Percentiles rank a stretch among this genome's conserved stretches.
Conservation (phyloP, 2,888 invertebrate genomes). For the Phengaris arion region DNA sequence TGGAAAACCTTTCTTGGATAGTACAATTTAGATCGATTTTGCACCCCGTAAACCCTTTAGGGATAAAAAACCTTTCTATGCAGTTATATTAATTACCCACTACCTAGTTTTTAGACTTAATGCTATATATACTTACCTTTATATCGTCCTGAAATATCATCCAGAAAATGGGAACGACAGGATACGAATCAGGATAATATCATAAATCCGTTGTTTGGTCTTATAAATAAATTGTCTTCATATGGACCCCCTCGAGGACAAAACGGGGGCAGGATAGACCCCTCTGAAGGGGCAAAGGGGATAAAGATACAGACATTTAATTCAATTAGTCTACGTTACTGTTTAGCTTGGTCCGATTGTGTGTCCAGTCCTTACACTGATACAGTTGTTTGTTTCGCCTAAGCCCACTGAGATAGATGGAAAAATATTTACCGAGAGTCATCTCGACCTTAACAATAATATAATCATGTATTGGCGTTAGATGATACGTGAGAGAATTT, state of each 20-base stretch:
- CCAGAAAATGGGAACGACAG: neutral
- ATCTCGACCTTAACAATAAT: no score
- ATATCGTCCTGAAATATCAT: neutral
- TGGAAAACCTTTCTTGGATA: no score
- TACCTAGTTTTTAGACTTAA: no score
- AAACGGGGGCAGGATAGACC: neutral
- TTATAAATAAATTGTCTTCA: neutral
- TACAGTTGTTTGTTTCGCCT: neutral
- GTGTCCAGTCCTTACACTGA: neutral
- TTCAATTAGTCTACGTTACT: neutral
- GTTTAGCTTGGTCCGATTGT: neutral
- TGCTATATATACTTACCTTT: no score
- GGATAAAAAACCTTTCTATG: no score
- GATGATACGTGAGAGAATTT: no score
- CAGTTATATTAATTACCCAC: no score
- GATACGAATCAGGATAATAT: neutral
- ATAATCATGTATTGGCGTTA: no score
- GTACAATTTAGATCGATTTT: no score
- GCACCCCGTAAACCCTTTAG: no score
- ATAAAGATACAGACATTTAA: neutral
- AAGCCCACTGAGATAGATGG: neutral
- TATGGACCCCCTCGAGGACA: neutral
- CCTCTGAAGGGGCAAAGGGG: neutral
- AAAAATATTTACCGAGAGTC: neutral
- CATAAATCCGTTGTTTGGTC: constrained; percentile 11